Base-by-base conservation (phyloP, 2,888 invertebrate genomes). In the Lasioglossum calceatum region DNA sequence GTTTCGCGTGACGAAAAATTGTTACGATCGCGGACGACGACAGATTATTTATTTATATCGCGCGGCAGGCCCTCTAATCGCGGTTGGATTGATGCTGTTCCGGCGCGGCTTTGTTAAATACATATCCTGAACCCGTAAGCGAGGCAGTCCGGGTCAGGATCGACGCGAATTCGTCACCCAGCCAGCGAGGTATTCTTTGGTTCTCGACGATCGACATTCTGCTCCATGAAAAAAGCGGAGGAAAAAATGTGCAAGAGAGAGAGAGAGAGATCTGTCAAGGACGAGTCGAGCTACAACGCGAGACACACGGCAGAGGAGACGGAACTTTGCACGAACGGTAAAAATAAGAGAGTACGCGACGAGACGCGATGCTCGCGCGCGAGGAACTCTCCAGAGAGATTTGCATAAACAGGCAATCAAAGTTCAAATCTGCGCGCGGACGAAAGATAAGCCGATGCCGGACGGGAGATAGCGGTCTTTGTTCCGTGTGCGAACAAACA, bases 1-100 rank as follows among this genome's bases (percentile, higher is more conserved):
- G 79, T 78, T 80, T 88, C 88, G 89, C 90, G 89, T 89, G 90
- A 90, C 86, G 72, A 78, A 58, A 71, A 82, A 85, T 84, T 82
- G 79, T 88, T 87, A 85, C 76, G 50, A 23, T 23, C 23, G 10
- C 78, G 71, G 72, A 32, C 70, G 83, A 85, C 78, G 88, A 83
- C 72, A 54, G 78, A 87, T 89, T 83, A 85, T 70, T 88, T 87
- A 85, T 87, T 87, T 85, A 70, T 80, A 81, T 84, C 85, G 77
- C 42, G 50, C 44, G 39, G 64, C 12, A 19, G 67, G 50, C 77
- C 10, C 79, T 58, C 47, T 74, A 72, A 84, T 81, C 77, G 78
- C 36, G 75, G 32, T n/a, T 54, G 76, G 81, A 86, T 86, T 79
- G 72, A 85, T 79, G 42, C 70, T 27, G 74, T 79, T 74, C 61